Conservation (phyloP, 2,888 invertebrate genomes). For the Lomographa bimaculata region DNA sequence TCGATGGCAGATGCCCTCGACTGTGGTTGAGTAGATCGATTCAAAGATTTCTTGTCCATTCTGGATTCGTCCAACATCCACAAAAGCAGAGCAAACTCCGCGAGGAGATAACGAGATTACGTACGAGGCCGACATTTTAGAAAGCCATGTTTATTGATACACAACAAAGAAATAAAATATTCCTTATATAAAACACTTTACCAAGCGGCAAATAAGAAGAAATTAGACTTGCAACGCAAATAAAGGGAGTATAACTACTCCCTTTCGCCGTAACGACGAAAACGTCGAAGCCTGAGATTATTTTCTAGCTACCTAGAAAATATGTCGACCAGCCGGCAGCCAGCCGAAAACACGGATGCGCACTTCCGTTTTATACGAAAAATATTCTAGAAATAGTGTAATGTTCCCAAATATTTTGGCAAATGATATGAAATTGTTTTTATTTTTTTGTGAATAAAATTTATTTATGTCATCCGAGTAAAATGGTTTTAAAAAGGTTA, state of each 20-base stretch:
- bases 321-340: constrained; percentile 87
- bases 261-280: constrained; percentile 88
- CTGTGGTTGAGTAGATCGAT: constrained; percentile 86
- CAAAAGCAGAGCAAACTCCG: constrained; percentile 84
- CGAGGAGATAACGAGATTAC: constrained; percentile 87
- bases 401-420: constrained; percentile 9
- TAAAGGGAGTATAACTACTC: constrained; percentile 85
- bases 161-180: constrained; percentile 79
- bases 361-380: constrained; percentile 59
- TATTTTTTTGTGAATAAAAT: constrained; percentile 10
- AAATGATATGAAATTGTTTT: constrained; percentile 5
- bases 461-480: not conserved
- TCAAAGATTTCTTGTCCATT: constrained; percentile 91
- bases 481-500: not conserved
- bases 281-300: constrained; percentile 70
- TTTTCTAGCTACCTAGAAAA: constrained; percentile 84
- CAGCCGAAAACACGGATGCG: constrained; percentile 66
- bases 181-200: constrained; percentile 56
- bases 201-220: constrained; percentile 59
- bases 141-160: constrained; percentile 89
- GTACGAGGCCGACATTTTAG: constrained; percentile 91
- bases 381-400: not conserved
- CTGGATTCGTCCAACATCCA: constrained; percentile 83
- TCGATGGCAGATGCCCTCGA: constrained; percentile 89
- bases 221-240: constrained; percentile 60